Conservation (phyloP, 2,113 vertebrate species). For the Cyprinodon brontotheroides region DNA sequence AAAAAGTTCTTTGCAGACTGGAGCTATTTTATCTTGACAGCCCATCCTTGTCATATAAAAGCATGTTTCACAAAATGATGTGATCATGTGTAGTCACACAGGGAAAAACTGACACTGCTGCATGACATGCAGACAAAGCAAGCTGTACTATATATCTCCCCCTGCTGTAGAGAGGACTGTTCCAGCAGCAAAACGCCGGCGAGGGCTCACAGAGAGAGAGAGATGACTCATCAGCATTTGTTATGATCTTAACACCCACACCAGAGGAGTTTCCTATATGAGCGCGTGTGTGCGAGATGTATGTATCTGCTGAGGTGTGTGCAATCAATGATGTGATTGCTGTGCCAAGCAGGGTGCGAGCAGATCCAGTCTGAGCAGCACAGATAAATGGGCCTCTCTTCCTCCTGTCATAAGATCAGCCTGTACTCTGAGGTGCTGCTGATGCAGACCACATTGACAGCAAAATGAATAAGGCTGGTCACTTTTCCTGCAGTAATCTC, state of each 20-base stretch:
- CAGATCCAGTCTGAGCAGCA: constrained; percentile 12
- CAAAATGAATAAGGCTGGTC: constrained; percentile 43
- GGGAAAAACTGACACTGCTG: constrained; percentile 57
- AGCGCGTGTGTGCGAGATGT: constrained; percentile 21
- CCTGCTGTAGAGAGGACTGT: constrained; percentile 42
- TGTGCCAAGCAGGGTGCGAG: constrained; percentile 36
- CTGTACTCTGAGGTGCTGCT: constrained; percentile 32
- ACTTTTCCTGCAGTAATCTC: constrained; percentile 47
- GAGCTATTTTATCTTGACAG: constrained; percentile 14
- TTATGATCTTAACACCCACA: constrained; percentile 76
- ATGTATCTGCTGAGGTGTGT: constrained; percentile 23
- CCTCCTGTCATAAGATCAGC: constrained; percentile 36
- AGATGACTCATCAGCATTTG: constrained; percentile 79
- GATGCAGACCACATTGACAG: constrained; percentile 46
- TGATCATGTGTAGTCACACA: constrained; percentile 38
- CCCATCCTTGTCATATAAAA: constrained; percentile 24
- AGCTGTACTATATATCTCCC: constrained; percentile 36
- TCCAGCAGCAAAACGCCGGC: constrained; percentile 61
- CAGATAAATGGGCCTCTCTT: constrained; percentile 28
- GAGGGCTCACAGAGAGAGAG: constrained; percentile 68
- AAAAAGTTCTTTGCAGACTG: constrained; percentile 2
- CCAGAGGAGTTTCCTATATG: constrained; percentile 74
- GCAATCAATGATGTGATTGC: constrained; percentile 40
- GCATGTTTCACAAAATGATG: constrained; percentile 11
- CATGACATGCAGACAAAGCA: constrained; percentile 34